Conservation (phyloP, 2,113 vertebrate genomes). For the Phainopepla nitens region DNA sequence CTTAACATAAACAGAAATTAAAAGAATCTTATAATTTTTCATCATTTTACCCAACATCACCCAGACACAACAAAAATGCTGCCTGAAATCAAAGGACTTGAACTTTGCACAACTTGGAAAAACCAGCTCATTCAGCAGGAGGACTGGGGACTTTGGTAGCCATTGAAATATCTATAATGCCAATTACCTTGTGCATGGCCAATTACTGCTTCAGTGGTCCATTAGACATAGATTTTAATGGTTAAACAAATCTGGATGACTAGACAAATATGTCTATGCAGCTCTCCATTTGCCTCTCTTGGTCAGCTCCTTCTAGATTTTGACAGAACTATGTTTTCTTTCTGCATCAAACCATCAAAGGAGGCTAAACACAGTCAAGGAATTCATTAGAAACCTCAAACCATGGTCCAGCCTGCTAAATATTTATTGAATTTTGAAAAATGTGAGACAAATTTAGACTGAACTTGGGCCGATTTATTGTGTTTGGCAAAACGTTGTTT, state of each 20-base stretch:
- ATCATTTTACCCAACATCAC: background rate
- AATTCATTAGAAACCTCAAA: constrained; percentile 47
- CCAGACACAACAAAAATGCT: background rate
- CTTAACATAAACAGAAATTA: background rate
- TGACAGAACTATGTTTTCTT: background rate
- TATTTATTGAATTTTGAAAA: constrained; percentile 55
- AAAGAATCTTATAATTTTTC: background rate
- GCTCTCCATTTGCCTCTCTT: background rate
- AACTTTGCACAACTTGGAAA: background rate
- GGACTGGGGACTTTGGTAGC: background rate
- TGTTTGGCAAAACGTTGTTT: constrained; percentile 50
- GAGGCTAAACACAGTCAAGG: background rate
- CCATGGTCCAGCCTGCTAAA: constrained; percentile 26
- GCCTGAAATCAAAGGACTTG: background rate
- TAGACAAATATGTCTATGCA: background rate
- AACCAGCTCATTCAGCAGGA: background rate
- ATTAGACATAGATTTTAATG: background rate
- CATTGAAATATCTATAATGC: background rate
- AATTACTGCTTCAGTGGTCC: background rate
- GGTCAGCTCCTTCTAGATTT: background rate
- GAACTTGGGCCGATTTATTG: constrained; percentile 26
- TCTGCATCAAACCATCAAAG: background rate
- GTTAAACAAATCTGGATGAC: background rate
- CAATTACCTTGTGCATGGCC: background rate
- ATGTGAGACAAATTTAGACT: constrained; percentile 46